Evolutionary conservation across 2,888 invertebrate genomes (phyloP), one percentile per base, ranked within the genome.

Genomic region (Acleris holmiana): DNA sequence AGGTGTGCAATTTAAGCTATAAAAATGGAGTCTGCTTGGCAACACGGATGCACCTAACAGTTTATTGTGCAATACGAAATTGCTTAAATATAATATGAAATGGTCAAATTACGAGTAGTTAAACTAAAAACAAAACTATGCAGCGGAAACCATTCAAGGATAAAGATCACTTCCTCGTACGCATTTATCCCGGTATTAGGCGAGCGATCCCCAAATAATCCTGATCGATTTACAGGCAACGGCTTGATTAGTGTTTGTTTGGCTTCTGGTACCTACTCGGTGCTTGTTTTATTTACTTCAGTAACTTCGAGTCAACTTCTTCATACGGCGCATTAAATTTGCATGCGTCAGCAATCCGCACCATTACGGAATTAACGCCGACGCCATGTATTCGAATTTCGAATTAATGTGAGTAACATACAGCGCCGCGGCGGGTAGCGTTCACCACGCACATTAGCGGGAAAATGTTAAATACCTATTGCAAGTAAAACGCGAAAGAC

Each of bases 331-430:
- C 47, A 55, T 65, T 49, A 65, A 59, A 55, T 65, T 65, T 21
- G 65, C 46, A 50, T 49, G 55, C 66, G 67, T 67, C 64, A 64
- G 66, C 66, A 67, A 57, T 67, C 56, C 29, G 59, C 57, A 53
- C 80, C 83, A 82, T 83, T 82, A 83, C 76, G 76, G 73, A 82
- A 85, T 81, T 81, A 83, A 76, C 75, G 76, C 76, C 71, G 75
- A 71, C 71, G 76, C 75, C 73, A 76, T 80, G 72, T 77, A 77
- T 78, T 72, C 67, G 78, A 77, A 79, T 82, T 78, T 72, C 67
- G 78, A 77, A 79, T 82, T 51, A 61, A 61, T 57, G 40, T 25
- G 56, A 61, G 61, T 35, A 47, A 47, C 29, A 57, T 23, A 56
- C 13, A 57, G 46, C 56, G 13, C 47, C 18, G 46, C 29, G 19